These are phyloP conservation scores for Sacculina carcini DNA, from an alignment of 2,888 invertebrate genomes.

Conservation along the genomic window DNA sequence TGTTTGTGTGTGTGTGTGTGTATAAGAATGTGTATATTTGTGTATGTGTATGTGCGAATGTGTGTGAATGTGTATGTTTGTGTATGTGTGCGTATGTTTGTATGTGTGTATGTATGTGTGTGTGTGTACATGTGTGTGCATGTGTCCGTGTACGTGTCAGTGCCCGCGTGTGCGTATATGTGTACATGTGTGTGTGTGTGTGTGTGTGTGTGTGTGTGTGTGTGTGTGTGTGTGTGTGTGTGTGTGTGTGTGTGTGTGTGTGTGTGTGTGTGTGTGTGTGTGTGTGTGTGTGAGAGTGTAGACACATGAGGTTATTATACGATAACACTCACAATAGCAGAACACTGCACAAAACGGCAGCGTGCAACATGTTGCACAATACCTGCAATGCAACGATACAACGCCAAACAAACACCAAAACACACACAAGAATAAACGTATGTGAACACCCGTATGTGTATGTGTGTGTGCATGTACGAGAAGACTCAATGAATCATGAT, in stretches of 20 bases:
- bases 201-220: not conserved
- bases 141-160: too few species aligned
- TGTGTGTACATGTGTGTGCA: not conserved
- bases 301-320: not conserved
- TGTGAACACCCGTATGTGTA: too few species aligned
- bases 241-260: not conserved
- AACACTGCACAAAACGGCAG: not conserved
- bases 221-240: not conserved
- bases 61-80: too few species aligned
- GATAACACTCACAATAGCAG: not conserved
- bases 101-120: too few species aligned
- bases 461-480: too few species aligned
- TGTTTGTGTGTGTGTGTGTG: too few species aligned
- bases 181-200: not conserved
- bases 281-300: not conserved
- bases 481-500: too few species aligned
- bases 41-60: too few species aligned
- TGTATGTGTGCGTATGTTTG: too few species aligned
- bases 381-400: not conserved
- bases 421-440: not conserved
- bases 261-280: not conserved
- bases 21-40: too few species aligned
- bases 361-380: not conserved
- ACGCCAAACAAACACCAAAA: not conserved
- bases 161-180: too few species aligned